Evolutionary conservation across 92 coral and sea anemone species (phyloP).

Genomic region (Pocillopora grandis): DNA sequence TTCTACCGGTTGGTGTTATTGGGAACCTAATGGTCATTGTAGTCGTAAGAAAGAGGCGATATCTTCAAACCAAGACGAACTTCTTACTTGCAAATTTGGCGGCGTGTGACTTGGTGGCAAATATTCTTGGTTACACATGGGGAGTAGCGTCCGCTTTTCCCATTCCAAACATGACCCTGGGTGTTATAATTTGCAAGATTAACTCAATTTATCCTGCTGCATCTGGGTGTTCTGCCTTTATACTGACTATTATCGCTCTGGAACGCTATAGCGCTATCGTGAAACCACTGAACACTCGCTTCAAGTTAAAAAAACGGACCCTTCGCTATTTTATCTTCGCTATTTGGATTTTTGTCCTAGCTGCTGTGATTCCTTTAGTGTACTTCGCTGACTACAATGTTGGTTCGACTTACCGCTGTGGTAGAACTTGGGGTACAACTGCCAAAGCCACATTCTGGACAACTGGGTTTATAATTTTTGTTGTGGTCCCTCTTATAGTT

Average conservation of each 20-base stretch:
- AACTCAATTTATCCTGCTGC: conserved; percentile 17
- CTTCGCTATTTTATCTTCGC: conserved; percentile 7
- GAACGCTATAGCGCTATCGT: conserved; percentile 42
- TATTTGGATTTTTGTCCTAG: conserved; percentile 21
- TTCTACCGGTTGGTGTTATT: conserved; percentile 27
- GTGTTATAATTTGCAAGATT: conserved; percentile 1
- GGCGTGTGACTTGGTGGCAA: conserved; percentile 26
- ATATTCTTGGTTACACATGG: conserved; percentile 16
- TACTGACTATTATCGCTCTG: conserved; percentile 24
- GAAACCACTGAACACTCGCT: conserved; percentile 20
- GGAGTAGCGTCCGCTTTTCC: conserved; percentile 16
- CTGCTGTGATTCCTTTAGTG: conserved; percentile 6
- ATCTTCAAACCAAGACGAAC: conserved; percentile 25
- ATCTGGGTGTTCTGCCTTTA: conserved; percentile 11
- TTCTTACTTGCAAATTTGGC: conserved; percentile 27
- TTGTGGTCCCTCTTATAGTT: conserved; percentile 9
- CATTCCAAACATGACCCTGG: background rate
- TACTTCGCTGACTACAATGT: conserved; percentile 24
- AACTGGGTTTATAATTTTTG: background rate
- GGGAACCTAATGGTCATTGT: conserved; percentile 32
- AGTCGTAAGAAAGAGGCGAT: conserved; percentile 33
- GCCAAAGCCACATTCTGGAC: conserved; percentile 6
- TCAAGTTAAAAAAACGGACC: conserved; percentile 16
- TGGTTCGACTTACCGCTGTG: background rate
- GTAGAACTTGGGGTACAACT: conserved; percentile 15